Base-by-base conservation (phyloP, 2,888 invertebrate species). In the Rhodophaea formosa region DNA sequence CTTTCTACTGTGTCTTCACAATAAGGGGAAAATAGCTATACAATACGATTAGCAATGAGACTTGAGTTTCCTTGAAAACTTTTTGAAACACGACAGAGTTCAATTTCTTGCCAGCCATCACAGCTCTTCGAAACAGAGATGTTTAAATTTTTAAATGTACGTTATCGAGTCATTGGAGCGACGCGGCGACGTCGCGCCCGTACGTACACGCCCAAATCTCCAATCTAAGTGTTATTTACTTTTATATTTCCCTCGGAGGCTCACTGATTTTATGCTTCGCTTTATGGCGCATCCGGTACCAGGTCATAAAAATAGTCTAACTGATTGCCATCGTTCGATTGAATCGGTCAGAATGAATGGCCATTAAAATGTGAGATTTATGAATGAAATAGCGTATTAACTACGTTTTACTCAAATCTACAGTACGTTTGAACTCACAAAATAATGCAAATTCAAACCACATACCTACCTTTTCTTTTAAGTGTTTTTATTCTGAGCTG, bases 181-280 rank as follows among this genome's bases (percentile, higher is more conserved):
- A 62, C 58, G 70, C 67, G 68, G 65, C 64, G 69, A 71, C 67
- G 73, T 69, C 71, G 66, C 72, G 67, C 71, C 23, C 5, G 23
- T 23, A 23, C 23, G 23, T 67, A 70, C 67, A 69, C 72, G 71
- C 77, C 79, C 80, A 80, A 86, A 82, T 82, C 80, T 82, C 79
- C 80, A 79, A 83, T 84, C 78, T 82, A 84, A 85, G 84, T 85
- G 82, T 85, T 86, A 86, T 88, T 88, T 87, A 83, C 83, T 87
- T 86, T 86, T 84, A 85, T 87, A 85, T 84, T 84, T 84, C 77
- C 77, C 79, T 77, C 79, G 75, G 72, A 82, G 79, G 84, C 82
- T 84, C 84, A 83, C 82, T 82, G 86, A 85, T 88, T 88, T 88
- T 87, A 88, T 86, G 82, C 77, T 79, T 75, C 77, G 65, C 80